Base-by-base conservation (phyloP, 2,888 invertebrate genomes). In the Galerucella pusilla region DNA sequence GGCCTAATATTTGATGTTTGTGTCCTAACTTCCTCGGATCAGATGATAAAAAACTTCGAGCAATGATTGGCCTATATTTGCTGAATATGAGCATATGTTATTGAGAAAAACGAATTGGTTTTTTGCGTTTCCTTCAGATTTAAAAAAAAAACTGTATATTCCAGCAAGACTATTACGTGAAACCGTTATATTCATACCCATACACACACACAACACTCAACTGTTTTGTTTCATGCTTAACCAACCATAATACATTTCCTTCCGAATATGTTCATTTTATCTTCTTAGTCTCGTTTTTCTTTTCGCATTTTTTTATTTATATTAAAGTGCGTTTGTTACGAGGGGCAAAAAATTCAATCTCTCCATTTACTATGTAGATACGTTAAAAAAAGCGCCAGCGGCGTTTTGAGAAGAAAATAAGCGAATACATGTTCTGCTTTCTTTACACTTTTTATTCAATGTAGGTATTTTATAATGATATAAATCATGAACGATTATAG, bases 141-240 rank as follows among this genome's bases (percentile, higher is more conserved):
- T 28, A 14, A 14, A 35, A 14, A 14, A 35, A 28, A 60, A 61
- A 42, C 35, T 35, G 28, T 11, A 35, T 35, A 61, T 61, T 35
- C 35, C 1, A 12, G 61, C 28, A 25, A 12, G 59, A 60, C 7
- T 52, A 52, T 20, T 20, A 20, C 12, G 35, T 35, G 14, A 14
- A 35, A 61, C 61, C 61, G 61, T 61, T 61, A 61, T 61, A 35
- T 61, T 61, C 35, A 35, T 12, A 61, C 61, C 35, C 14, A 61
- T 35, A 61, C 61, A 35, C 61, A 61, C 61, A 42, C 35, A 60
- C 20, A 60, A 12, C n/a, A 20, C 25, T 12, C 25, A 14, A 60
- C 61, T 61, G 61, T 61, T 61, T 61, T 61, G 61, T 61, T 61
- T 61, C 61, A 61, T 35, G 61, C 61, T 35, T n/a, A 61, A 35